Evolutionary conservation across 2,888 invertebrate genomes (phyloP).

Genomic region (Oxyscelio sp.): DNA sequence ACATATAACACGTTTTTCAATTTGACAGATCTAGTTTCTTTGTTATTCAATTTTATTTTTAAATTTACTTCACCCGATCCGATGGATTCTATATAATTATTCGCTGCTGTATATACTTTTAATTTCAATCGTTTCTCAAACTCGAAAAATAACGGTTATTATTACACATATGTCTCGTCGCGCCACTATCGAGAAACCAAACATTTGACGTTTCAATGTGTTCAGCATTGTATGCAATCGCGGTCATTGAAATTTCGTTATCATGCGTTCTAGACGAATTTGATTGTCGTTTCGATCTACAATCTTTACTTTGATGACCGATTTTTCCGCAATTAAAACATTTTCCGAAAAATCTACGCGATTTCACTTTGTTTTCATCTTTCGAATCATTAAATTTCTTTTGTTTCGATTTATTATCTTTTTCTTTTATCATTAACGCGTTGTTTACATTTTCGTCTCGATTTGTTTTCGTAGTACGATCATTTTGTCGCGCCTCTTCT

Average conservation of each 20-base stretch:
- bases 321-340: conserved; percentile 9
- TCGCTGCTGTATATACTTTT: conserved; percentile 16
- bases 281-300: not conserved
- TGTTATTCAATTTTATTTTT: not conserved
- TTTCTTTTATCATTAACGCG: too few relatives aligned
- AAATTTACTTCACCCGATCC: conserved; percentile 26
- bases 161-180: conserved; percentile 22
- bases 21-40: conserved; percentile 12
- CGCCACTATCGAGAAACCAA: conserved; percentile 33
- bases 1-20: conserved; percentile 75
- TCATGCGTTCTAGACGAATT: conserved; percentile 8
- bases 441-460: too few relatives aligned
- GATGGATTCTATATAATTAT: conserved; percentile 3
- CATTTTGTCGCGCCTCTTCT: too few relatives aligned
- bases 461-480: too few relatives aligned
- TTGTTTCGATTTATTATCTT: conserved; percentile 5
- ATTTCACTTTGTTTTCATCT: not conserved
- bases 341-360: conserved; percentile 9
- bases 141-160: not conserved
- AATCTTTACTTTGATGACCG: not conserved
- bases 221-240: conserved; percentile 12
- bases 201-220: conserved; percentile 10
- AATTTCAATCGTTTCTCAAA: too few relatives aligned
- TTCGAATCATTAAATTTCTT: not conserved
- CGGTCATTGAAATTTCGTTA: not conserved